These are phyloP conservation scores for Fregata magnificens DNA, from an alignment of 2,113 vertebrate species.

Conservation along the genomic window DNA sequence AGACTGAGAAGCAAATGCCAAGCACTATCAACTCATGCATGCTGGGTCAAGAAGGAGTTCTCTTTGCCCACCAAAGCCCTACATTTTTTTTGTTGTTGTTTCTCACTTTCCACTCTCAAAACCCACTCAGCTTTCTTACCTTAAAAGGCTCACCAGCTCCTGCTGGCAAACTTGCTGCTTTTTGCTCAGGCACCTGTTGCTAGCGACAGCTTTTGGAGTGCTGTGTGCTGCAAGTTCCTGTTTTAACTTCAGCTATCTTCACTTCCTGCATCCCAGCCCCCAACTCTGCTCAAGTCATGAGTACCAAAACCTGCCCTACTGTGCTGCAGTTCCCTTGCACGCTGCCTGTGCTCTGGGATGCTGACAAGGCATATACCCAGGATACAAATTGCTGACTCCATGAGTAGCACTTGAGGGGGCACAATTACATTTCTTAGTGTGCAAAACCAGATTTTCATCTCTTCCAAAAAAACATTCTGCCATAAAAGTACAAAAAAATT, in stretches of 20 bases:
- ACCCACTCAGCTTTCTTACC: not conserved
- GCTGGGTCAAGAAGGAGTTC: not conserved
- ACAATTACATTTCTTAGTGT: not conserved
- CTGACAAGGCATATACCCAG: accelerated
- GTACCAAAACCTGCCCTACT: not conserved
- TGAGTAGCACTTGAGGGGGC: not conserved
- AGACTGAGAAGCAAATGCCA: not conserved
- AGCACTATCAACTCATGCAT: not conserved
- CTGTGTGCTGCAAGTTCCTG: constrained; percentile 4
- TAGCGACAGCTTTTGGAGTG: not conserved
- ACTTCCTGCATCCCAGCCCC: constrained; percentile 35
- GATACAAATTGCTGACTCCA: no score
- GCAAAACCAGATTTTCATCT: not conserved
- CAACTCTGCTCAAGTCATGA: not conserved
- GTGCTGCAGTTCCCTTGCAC: not conserved
- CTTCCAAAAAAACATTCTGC: not conserved
- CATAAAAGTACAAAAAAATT: not conserved
- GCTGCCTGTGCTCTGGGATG: not conserved
- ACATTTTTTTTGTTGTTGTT: not conserved
- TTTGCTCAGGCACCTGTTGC: not conserved
- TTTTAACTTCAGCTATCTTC: constrained; percentile 1
- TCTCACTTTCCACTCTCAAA: not conserved
- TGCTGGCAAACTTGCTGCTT: not conserved
- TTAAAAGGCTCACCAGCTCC: not conserved
- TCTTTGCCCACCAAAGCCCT: not conserved